Conservation (phyloP, 2,797 vertebrate genomes). For the Sphenodon punctatus region DNA sequence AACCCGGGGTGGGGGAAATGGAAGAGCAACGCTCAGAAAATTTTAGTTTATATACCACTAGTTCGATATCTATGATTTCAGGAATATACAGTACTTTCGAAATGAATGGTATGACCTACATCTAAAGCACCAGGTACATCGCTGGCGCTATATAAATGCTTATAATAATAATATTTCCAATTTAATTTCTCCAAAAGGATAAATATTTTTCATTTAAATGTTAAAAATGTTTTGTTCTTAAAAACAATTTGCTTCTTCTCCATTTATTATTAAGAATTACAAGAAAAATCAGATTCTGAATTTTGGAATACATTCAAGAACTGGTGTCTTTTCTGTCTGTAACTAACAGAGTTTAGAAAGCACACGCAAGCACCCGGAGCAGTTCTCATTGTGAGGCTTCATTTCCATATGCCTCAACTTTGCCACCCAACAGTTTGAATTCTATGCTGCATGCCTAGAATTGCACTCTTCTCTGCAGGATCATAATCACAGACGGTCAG, state of each 20-base stretch:
- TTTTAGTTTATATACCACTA: neutral
- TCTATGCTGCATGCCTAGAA: neutral
- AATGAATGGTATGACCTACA: conserved; percentile 7
- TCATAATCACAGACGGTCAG: too few relatives aligned
- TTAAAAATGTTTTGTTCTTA: conserved; percentile 9
- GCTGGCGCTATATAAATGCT: too few relatives aligned
- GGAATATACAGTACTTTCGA: conserved; percentile 6
- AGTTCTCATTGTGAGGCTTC: neutral
- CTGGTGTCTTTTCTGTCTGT: conserved; percentile 22
- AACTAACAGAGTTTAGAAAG: too few relatives aligned
- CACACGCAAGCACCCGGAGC: neutral
- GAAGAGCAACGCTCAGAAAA: neutral
- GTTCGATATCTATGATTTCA: neutral
- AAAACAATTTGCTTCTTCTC: conserved; percentile 35
- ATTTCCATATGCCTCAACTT: neutral
- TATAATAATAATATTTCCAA: conserved; percentile 14
- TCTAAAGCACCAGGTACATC: too few relatives aligned
- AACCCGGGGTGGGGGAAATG: neutral
- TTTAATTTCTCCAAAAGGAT: conserved; percentile 28
- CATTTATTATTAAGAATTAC: conserved; percentile 6
- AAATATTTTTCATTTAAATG: conserved; percentile 15
- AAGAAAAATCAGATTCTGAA: conserved; percentile 54
- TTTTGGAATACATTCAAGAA: conserved; percentile 25
- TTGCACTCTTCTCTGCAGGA: neutral
- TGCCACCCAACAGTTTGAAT: neutral